phyloP scores from a whole-genome alignment of 2,113 vertebrate species.

The Carassius carassius region DNA sequence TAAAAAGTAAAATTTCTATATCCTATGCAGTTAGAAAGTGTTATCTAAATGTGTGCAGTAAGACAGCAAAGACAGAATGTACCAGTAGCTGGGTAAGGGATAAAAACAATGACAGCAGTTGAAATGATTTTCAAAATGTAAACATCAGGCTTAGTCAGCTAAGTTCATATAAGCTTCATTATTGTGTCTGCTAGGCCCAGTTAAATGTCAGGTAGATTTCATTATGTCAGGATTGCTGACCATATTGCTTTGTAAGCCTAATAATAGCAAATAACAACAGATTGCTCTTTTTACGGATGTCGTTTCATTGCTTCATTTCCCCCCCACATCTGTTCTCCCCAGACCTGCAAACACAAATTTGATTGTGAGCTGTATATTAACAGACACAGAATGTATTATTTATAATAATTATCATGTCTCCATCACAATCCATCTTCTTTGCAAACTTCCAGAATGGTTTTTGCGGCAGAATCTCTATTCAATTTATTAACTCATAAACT shows the following conservation, averaged over 20 bases:
- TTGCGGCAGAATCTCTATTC: background rate
- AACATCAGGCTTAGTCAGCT: slow-evolving; percentile 44
- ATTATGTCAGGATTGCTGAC: slow-evolving; percentile 47
- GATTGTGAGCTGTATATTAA: slow-evolving; percentile 24
- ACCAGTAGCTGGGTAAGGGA: slow-evolving; percentile 3
- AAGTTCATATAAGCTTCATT: slow-evolving; percentile 38
- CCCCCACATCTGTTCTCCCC: slow-evolving; percentile 36
- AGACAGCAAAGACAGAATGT: background rate
- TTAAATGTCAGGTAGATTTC: slow-evolving; percentile 47
- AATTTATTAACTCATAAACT: slow-evolving; percentile 22
- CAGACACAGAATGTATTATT: background rate
- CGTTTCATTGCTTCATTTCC: slow-evolving; percentile 36
- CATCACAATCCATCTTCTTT: slow-evolving; percentile 8
- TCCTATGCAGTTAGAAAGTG: background rate
- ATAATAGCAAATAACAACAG: slow-evolving; percentile 47
- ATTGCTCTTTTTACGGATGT: slow-evolving; percentile 39
- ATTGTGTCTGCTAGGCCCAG: slow-evolving; percentile 43
- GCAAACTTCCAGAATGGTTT: slow-evolving; percentile 2
- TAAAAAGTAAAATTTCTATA: background rate
- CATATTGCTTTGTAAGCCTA: slow-evolving; percentile 43
- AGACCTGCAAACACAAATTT: slow-evolving; percentile 35
- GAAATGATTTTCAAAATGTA: slow-evolving; percentile 40
- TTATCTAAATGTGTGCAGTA: background rate
- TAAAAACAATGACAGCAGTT: slow-evolving; percentile 34
- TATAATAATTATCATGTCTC: background rate